Evolutionary conservation across 2,797 vertebrate species (phyloP).

Genomic region (Austrolebias charrua): DNA sequence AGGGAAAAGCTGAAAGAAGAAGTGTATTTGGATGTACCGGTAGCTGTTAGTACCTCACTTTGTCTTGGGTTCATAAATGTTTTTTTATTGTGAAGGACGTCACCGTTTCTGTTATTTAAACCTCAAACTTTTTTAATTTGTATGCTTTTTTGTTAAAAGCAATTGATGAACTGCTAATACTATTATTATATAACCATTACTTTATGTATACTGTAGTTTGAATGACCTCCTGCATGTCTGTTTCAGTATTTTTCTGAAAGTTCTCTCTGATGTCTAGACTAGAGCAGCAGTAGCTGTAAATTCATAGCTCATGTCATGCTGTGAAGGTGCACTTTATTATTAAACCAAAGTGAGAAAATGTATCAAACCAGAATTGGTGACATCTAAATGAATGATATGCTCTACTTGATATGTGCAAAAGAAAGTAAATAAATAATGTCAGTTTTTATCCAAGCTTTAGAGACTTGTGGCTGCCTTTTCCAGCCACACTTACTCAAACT

Average conservation of each 20-base stretch:
- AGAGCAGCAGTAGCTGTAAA: no score
- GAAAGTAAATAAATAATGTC: neutral
- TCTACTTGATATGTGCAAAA: neutral
- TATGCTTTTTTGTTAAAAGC: neutral
- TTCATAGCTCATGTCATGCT: constrained; percentile 7
- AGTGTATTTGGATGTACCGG: constrained; percentile 13
- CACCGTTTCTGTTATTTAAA: constrained; percentile 6
- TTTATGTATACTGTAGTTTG: neutral
- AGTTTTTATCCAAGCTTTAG: neutral
- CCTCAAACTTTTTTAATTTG: no score
- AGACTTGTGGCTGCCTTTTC: no score
- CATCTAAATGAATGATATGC: constrained; percentile 7
- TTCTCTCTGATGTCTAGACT: no score
- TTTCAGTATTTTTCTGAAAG: no score
- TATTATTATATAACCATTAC: constrained; percentile 2
- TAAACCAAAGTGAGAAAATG: constrained; percentile 60
- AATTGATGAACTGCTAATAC: constrained; percentile 1
- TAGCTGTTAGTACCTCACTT: constrained; percentile 31
- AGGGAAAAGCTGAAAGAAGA: no score
- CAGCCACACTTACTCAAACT: neutral
- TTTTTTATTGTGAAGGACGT: constrained; percentile 16
- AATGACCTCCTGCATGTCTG: neutral
- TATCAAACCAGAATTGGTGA: constrained; percentile 6
- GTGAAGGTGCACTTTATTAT: constrained; percentile 55
- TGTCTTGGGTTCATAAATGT: constrained; percentile 17